phyloP scores from a whole-genome alignment of 2,797 vertebrate genomes.

The Bradypodion ventrale region DNA sequence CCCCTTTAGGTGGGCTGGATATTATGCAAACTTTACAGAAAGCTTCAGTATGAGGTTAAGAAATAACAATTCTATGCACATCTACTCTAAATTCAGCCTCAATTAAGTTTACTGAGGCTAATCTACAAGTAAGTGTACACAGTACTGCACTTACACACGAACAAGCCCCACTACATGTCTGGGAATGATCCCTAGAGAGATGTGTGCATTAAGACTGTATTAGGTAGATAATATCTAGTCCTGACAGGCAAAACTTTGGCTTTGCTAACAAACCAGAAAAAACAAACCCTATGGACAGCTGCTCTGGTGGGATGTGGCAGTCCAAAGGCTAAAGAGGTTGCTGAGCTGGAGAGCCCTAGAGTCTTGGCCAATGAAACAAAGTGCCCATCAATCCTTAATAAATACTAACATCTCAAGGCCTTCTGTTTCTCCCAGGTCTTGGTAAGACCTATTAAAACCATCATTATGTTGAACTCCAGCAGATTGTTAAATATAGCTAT shows the following conservation, averaged over 20 bases:
- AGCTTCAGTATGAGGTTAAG: neutral
- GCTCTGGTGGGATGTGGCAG: neutral
- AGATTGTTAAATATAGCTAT: conserved; percentile 21
- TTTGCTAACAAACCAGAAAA: neutral
- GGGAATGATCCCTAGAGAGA: neutral
- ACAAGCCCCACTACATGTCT: neutral
- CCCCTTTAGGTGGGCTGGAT: too few relatives aligned
- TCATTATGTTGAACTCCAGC: conserved; percentile 31
- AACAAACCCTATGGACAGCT: neutral
- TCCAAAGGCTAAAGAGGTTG: neutral
- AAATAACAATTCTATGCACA: neutral
- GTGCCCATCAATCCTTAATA: too few relatives aligned
- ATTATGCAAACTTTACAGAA: neutral
- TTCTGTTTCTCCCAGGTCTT: neutral
- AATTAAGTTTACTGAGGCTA: neutral
- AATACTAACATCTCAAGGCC: neutral
- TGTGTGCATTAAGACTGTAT: neutral
- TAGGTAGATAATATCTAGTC: neutral
- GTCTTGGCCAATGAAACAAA: neutral
- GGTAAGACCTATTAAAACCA: neutral
- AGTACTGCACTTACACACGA: neutral
- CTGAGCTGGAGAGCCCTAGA: neutral
- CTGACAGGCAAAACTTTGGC: too few relatives aligned
- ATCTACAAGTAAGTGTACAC: neutral
- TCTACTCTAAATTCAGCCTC: neutral